These are phyloP conservation scores for Eupleurogrammus muticus DNA, from an alignment of 2,797 vertebrate genomes.

Conservation along the genomic window DNA sequence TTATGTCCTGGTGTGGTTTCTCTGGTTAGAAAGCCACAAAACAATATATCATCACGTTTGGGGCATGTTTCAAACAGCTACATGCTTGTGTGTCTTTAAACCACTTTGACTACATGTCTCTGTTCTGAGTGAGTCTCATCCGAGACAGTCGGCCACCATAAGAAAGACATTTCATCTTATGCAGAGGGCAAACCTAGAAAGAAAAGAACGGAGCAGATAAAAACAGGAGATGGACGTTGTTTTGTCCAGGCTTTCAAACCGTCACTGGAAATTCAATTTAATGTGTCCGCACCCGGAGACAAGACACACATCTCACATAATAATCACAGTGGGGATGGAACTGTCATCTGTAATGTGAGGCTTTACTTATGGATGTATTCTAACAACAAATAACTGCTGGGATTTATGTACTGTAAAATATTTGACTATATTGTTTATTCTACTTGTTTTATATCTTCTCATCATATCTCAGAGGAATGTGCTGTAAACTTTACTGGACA, in stretches of 20 bases:
- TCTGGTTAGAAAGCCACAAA: not conserved
- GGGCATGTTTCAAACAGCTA: conserved; percentile 7
- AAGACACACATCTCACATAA: conserved; percentile 12
- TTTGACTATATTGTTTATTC: conserved; percentile 1
- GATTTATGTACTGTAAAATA: not conserved
- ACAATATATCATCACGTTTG: not conserved
- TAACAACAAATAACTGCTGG: not conserved
- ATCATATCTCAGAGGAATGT: not conserved
- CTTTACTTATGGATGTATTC: not conserved
- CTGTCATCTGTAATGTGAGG: conserved; percentile 7
- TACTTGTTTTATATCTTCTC: not conserved
- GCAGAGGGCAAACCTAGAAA: conserved; percentile 36
- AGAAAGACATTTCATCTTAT: conserved; percentile 39
- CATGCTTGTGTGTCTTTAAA: conserved; percentile 27
- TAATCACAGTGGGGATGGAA: not conserved
- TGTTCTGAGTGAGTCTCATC: conserved; percentile 36
- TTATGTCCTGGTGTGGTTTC: not conserved
- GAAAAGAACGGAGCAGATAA: conserved; percentile 11
- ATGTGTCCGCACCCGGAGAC: not conserved
- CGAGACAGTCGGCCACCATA: conserved; percentile 42
- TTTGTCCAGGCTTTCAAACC: conserved; percentile 14
- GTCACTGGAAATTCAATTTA: conserved; percentile 31
- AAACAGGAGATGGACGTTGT: conserved; percentile 20
- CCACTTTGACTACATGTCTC: conserved; percentile 52
- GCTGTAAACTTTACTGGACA: not conserved